Base-by-base conservation (phyloP, 2,888 invertebrate genomes). In the Idaea straminata region DNA sequence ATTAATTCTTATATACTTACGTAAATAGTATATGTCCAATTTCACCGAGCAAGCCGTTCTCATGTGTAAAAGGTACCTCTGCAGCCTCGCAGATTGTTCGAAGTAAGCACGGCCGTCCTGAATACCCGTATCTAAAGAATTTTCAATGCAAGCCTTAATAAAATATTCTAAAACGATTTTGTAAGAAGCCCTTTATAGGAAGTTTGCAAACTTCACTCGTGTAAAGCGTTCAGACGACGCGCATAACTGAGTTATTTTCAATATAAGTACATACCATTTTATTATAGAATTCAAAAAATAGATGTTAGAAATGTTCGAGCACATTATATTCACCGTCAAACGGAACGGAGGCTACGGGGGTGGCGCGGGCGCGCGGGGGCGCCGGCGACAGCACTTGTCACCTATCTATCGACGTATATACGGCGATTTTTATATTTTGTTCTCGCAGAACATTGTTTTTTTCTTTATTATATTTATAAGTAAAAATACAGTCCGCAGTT, bases 81-180 rank as follows among this genome's bases (percentile, higher is more conserved):
- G 96, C 95, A 36, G 95, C 94, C 83, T 97, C 96, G 81, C 97
- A 97, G 81, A 97, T 96, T 72, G 95, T 94, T 75, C 96, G 94
- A 71, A 97, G 87, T 74, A 97, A 83, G 85, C 97, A 97, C 57
- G 94, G 94, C 72, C 95, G 94, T 5, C 96, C 96, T 64, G 94
- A 91, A 73, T 95, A 92, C 15, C 95, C 94, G 75, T 95, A 94
- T 78, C 95, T 96, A 83, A 69, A 85, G 76, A 77, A 76, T 80
- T 81, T 81, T 76, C 74, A 79, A 80, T 78, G 72, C 73, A 73
- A 63, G 69, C 69, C 72, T 77, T 74, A 75, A 75, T 80, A 77
- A 76, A 78, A 78, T 79, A 81, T 81, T 79, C 75, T 77, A 74
- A 68, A 72, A 75, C 74, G 71, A 76, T 75, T 75, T 77, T 76